Evolutionary conservation across 37 sponge, comb jelly and placozoan species (phyloP).

Genomic region (Axinella damicornis): DNA sequence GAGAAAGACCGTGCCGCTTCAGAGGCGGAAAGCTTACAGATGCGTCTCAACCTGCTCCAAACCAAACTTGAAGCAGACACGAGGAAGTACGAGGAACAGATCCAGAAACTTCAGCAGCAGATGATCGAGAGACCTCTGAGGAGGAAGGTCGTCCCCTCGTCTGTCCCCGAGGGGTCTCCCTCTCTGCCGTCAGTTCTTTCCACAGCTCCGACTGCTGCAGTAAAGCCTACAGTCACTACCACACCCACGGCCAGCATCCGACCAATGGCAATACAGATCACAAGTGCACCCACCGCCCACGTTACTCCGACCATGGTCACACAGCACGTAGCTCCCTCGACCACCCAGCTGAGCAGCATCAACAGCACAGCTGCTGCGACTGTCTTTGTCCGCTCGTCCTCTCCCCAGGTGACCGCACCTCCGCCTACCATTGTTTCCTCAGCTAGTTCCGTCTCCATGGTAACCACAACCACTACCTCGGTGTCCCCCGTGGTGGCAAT

Average conservation of each 20-base stretch:
- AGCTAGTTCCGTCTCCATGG: conserved; percentile 19
- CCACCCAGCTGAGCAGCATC: conserved; percentile 7
- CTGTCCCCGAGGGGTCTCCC: conserved; percentile 1
- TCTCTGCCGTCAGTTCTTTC: conserved; percentile 22
- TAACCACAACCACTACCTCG: neutral
- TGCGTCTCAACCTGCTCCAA: conserved; percentile 13
- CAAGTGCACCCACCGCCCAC: conserved; percentile 69
- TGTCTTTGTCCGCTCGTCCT: conserved; percentile 55
- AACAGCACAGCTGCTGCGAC: conserved; percentile 31
- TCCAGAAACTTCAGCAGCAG: conserved; percentile 46
- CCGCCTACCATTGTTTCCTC: neutral
- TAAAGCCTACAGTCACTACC: conserved; percentile 74
- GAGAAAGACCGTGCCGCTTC: neutral
- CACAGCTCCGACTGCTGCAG: conserved; percentile 67
- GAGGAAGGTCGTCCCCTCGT: conserved; percentile 31
- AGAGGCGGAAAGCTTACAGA: conserved; percentile 12
- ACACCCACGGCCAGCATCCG: conserved; percentile 81
- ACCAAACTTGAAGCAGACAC: conserved; percentile 18
- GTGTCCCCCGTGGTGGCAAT: neutral
- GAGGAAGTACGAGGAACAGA: conserved; percentile 15
- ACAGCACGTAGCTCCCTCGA: conserved; percentile 13
- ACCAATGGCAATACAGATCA: conserved; percentile 65
- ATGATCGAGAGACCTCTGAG: conserved; percentile 40
- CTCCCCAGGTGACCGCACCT: conserved; percentile 31
- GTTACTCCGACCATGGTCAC: conserved; percentile 74